Evolutionary conservation across 2,113 vertebrate species (phyloP).

Genomic region (Peromyscus polionotus): DNA sequence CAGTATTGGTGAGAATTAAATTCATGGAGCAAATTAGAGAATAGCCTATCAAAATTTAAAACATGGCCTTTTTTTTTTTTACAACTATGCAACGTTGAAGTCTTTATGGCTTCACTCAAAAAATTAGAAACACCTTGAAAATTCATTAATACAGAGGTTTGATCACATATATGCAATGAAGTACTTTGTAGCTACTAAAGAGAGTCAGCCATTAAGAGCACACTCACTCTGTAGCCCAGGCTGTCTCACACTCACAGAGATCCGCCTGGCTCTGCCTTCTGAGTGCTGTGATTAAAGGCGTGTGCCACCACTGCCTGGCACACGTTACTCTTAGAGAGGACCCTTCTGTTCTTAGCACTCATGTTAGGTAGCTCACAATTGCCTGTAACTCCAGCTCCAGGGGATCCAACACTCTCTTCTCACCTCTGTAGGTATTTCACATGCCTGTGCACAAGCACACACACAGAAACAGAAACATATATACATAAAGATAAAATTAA

Average conservation of each 20-base stretch:
- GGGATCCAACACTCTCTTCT: background rate
- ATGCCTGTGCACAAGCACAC: too few relatives aligned
- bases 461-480: background rate
- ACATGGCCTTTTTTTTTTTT: background rate
- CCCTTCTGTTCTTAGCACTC: background rate
- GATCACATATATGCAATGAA: background rate
- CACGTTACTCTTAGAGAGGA: background rate
- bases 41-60: slow-evolving; percentile 22
- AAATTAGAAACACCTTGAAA: slow-evolving; percentile 49
- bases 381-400: background rate
- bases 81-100: background rate
- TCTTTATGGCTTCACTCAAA: slow-evolving; percentile 36
- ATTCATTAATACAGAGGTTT: background rate
- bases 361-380: background rate
- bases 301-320: too few relatives aligned
- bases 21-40: slow-evolving; percentile 32
- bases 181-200: slow-evolving; percentile 49
- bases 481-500: background rate
- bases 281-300: too few relatives aligned
- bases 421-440: too few relatives aligned
- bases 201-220: background rate
- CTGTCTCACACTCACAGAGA: too few relatives aligned
- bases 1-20: background rate
- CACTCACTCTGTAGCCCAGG: too few relatives aligned
- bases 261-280: too few relatives aligned